Percentiles rank a stretch among this genome's conserved stretches.
phyloP scores from a whole-genome alignment of 2,797 vertebrate species.

The Pangasius djambal region DNA sequence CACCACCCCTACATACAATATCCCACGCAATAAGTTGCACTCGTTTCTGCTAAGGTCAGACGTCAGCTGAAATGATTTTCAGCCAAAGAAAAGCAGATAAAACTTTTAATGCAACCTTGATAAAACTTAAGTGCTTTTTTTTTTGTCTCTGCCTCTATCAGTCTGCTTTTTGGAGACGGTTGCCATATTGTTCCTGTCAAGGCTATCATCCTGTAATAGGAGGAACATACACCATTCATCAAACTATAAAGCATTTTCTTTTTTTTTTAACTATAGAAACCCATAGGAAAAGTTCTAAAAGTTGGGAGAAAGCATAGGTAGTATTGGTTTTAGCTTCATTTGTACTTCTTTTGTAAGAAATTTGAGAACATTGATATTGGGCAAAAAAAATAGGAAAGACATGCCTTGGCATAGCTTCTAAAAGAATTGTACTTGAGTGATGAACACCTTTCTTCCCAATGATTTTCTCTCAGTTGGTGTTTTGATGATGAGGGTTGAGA shows the following conservation, averaged over 20 bases:
- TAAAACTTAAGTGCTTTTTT: neutral
- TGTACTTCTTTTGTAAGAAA: neutral
- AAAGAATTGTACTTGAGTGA: neutral
- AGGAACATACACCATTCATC: constrained; percentile 28
- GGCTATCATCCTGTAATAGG: constrained; percentile 7
- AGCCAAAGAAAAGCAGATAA: neutral
- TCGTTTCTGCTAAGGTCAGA: constrained; percentile 17
- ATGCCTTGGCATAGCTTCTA: neutral
- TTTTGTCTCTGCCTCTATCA: constrained; percentile 19
- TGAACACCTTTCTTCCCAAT: neutral
- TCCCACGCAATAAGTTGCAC: constrained; percentile 20
- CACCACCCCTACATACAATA: neutral
- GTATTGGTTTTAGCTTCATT: neutral
- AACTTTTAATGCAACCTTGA: constrained; percentile 28
- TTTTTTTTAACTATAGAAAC: neutral
- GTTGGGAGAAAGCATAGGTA: neutral
- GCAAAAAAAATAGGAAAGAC: neutral
- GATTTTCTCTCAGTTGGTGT: neutral
- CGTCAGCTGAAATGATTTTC: constrained; percentile 12
- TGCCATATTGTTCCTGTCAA: constrained; percentile 22
- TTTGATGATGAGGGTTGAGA: neutral
- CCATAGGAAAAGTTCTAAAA: neutral
- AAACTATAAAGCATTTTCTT: constrained; percentile 25
- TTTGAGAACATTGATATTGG: neutral
- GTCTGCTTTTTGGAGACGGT: neutral